Evolutionary conservation across 2,888 invertebrate genomes (phyloP).

Genomic region (Stenurella melanura): DNA sequence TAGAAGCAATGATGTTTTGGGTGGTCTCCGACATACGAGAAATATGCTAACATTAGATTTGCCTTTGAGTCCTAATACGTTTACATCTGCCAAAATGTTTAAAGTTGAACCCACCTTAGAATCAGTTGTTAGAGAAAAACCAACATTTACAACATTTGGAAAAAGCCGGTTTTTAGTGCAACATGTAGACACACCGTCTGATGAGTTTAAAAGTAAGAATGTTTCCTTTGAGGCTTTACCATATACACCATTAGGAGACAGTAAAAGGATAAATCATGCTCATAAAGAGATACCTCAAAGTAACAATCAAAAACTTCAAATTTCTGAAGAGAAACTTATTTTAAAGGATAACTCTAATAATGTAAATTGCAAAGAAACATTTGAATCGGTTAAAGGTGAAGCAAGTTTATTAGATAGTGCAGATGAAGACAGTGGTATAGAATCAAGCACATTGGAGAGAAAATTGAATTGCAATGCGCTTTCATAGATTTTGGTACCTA

Average conservation of each 20-base stretch:
- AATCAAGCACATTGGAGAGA: slow-evolving; percentile 79
- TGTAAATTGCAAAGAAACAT: slow-evolving; percentile 51
- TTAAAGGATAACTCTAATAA: not conserved
- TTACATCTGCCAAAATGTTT: slow-evolving; percentile 68
- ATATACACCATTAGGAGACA: slow-evolving; percentile 65
- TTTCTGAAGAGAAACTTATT: not conserved
- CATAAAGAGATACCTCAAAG: not conserved
- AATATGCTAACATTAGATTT: slow-evolving; percentile 83
- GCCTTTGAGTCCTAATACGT: slow-evolving; percentile 76
- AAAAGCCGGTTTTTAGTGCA: slow-evolving; percentile 74
- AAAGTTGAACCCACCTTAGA: slow-evolving; percentile 72
- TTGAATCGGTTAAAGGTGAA: slow-evolving; percentile 73
- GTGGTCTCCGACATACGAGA: slow-evolving; percentile 83
- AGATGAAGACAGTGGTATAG: slow-evolving; percentile 81
- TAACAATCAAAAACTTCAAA: not conserved
- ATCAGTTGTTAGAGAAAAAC: slow-evolving; percentile 73
- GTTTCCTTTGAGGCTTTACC: slow-evolving; percentile 72
- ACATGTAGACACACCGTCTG: slow-evolving; percentile 71
- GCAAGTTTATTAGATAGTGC: slow-evolving; percentile 80
- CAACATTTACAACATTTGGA: slow-evolving; percentile 79
- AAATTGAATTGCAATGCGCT: slow-evolving; percentile 57
- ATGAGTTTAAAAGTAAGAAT: slow-evolving; percentile 64
- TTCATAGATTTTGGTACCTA: not conserved
- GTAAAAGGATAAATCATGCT: slow-evolving; percentile 16
- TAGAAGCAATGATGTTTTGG: slow-evolving; percentile 72